Evolutionary conservation across 2,113 vertebrate genomes (phyloP).

Genomic region (Gobio gobio): DNA sequence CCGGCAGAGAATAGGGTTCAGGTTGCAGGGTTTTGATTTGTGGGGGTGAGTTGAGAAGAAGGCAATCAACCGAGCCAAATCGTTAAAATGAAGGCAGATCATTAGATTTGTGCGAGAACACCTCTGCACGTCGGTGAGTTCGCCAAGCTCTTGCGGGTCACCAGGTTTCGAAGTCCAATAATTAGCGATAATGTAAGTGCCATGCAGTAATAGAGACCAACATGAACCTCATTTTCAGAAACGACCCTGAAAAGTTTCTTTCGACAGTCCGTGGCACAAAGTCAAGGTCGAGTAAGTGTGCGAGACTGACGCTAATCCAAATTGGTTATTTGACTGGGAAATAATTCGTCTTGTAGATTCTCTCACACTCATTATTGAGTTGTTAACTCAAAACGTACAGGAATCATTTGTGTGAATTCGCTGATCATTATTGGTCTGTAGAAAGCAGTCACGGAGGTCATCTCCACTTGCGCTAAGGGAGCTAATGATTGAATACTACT

Average conservation of each 20-base stretch:
- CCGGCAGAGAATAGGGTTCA: constrained; percentile 29
- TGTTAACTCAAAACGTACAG: constrained; percentile 58
- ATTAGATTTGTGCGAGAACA: constrained; percentile 14
- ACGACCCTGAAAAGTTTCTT: constrained; percentile 35
- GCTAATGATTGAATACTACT: constrained; percentile 47
- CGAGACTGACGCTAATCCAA: constrained; percentile 68
- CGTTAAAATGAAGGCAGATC: constrained; percentile 45
- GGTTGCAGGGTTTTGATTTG: constrained; percentile 14
- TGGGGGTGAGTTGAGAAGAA: constrained; percentile 28
- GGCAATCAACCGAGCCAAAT: constrained; percentile 48
- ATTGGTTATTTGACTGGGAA: constrained; percentile 67
- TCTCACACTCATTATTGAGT: constrained; percentile 57
- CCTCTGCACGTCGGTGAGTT: neutral
- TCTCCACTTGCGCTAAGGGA: constrained; percentile 43
- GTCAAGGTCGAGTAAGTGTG: constrained; percentile 53
- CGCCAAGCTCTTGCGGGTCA: constrained; percentile 50
- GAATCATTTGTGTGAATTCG: constrained; percentile 44
- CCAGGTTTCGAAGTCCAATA: constrained; percentile 44
- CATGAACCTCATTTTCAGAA: constrained; percentile 37
- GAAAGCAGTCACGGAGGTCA: constrained; percentile 51
- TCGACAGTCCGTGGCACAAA: constrained; percentile 13
- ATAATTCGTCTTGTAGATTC: constrained; percentile 66
- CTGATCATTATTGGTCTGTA: constrained; percentile 55
- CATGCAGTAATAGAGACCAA: constrained; percentile 50
- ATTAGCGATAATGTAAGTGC: constrained; percentile 57